phyloP scores from a whole-genome alignment of 2,113 vertebrate species.

The Sander vitreus region DNA sequence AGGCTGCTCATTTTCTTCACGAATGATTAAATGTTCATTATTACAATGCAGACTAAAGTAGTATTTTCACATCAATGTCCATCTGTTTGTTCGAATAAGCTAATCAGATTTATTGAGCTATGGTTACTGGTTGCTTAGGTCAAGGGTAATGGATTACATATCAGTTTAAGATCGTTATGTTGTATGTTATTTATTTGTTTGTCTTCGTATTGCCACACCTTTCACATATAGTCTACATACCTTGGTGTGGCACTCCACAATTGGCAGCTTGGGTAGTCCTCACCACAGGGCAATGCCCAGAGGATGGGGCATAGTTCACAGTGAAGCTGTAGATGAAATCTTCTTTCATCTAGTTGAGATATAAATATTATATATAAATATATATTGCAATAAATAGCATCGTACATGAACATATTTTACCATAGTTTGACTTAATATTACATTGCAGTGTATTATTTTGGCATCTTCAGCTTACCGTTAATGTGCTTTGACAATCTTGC shows the following conservation, averaged over 20 bases:
- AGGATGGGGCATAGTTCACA: constrained; percentile 72
- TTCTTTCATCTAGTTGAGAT: constrained; percentile 66
- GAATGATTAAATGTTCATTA: constrained; percentile 22
- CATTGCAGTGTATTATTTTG: not conserved
- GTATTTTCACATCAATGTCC: not conserved
- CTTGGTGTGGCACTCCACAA: constrained; percentile 81
- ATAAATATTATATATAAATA: not conserved
- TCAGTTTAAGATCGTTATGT: not conserved
- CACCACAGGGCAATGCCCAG: constrained; percentile 43
- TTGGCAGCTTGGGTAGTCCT: constrained; percentile 60
- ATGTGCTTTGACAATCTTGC: constrained; percentile 64
- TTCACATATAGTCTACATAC: constrained; percentile 53
- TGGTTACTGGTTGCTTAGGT: not conserved
- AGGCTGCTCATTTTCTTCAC: constrained; percentile 81
- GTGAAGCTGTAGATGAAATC: constrained; percentile 75
- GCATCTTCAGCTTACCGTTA: constrained; percentile 52
- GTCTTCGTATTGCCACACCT: not conserved
- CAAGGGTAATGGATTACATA: not conserved
- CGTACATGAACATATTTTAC: not conserved
- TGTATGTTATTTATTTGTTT: not conserved
- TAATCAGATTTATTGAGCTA: not conserved
- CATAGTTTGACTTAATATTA: not conserved
- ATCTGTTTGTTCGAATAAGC: not conserved
- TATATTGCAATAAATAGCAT: not conserved
- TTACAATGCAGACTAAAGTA: not conserved